Evolutionary conservation across 2,113 vertebrate species (phyloP), one percentile per base, ranked within the genome.

Genomic region (Chrysochloris asiatica): DNA sequence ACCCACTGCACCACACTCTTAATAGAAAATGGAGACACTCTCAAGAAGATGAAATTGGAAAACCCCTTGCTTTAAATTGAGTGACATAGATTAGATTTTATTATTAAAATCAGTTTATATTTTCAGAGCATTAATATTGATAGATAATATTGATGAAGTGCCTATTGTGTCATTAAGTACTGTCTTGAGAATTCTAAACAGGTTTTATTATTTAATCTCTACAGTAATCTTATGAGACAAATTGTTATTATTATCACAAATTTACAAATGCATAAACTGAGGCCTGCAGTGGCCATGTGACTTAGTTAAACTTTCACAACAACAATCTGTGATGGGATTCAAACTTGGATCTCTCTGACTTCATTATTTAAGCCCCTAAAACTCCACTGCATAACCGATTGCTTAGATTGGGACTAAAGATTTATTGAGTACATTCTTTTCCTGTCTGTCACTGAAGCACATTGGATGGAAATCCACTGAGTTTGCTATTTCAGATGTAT

Each of bases 181-280:
- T 72, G 45, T 76, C 5, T 22, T 76, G 47, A 87, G 2, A 6
- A 65, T 82, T 77, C 28, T 73, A 47, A 83, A 47, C 28, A 41
- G 30, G 38, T 59, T 65, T 38, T 41, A 14, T 67, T 11, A 56
- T 76, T 63, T 52, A 47, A 86, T 81, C 3, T 30, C 24, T 61
- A 33, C 22, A 80, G 71, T 76, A 71, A 93, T 45, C 26, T 3
- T 24, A n/a, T 52, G 19, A 89, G 4, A 28, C 45, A 59, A 56
- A 38, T 36, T 78, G 38, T 38, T 89, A 10, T 24, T 71, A 56
- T 56, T 26, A 41, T 47, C 5, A 72, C 52, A 50, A 78, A 26
- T 91, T 89, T 85, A 88, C 7, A 72, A 63, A 88, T 56, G 17
- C 79, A 36, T 83, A 86, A 83, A 91, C 82, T 85, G 75, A 95